Evolutionary conservation across 2,113 vertebrate species (phyloP), one percentile per base, ranked within the genome.

Genomic region (Numida meleagris): DNA sequence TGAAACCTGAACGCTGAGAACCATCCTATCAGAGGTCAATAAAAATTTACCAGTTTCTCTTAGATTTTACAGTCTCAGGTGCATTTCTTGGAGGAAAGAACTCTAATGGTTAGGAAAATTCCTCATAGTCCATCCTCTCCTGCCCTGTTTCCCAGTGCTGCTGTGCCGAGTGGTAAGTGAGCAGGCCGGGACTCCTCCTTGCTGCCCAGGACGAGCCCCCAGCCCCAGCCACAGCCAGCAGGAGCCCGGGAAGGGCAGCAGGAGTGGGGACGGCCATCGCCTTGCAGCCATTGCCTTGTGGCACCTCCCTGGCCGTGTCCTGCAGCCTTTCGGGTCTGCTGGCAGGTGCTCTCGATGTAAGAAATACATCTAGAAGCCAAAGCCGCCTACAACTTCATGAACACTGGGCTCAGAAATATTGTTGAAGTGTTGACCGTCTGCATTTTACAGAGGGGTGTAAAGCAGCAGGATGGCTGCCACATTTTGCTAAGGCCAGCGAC

Each of bases 341-440:
- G 72, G n/a, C n/a, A n/a, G n/a, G n/a, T n/a, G n/a, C n/a, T n/a
- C n/a, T 34, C 18, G 20, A 43, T n/a, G 40, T n/a, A 40, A 74
- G 33, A 27, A 43, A 59, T 29, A 36, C 23, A 34, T 43, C 43
- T 74, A 57, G 59, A 46, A 46, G 42, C n/a, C 31, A 21, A 66
- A 66, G 25, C 31, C 45, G 55, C 40, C 46, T 19, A 5, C 15
- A 6, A 5, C 8, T 29, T 42, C 34, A 50, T 17, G 19, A 58
- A 40, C 14, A 3, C 2, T 15, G 21, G 14, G 38, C 14, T 66
- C 21, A 42, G 46, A 59, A 46, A 5, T 71, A 45, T 59, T 65
- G 58, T 10, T 33, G 11, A 59, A 20, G 25, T 6, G 2, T 1
- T 72, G 85, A 71, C 29, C 1, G 0, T 33, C 31, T 20, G 9